A percentile compares a stretch with the other conserved stretches of the same genome.
Conservation (phyloP, 2,797 vertebrate species). For the Rhabdophis nuchalis region DNA sequence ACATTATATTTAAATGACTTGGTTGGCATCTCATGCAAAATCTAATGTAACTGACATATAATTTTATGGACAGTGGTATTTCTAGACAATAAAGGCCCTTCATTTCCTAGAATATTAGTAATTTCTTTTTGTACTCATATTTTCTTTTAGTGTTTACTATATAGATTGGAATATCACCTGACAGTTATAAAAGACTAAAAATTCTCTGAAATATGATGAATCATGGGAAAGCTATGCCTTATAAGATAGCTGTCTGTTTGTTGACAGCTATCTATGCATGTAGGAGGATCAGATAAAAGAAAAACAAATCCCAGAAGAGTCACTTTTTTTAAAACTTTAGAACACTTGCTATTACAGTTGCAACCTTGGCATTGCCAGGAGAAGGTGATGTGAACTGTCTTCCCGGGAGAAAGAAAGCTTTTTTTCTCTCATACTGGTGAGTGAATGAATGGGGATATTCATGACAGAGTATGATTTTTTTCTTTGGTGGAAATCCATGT, state of each 20-base stretch:
- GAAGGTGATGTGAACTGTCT: constrained; percentile 9
- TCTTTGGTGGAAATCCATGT: background rate
- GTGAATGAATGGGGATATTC: background rate
- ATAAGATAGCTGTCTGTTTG: constrained; percentile 8
- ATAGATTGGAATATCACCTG: background rate
- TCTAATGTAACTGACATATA: background rate
- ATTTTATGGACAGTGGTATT: background rate
- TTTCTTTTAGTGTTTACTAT: no score
- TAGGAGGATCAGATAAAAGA: constrained; percentile 34
- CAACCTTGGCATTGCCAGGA: constrained; percentile 23
- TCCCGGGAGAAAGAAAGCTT: constrained; percentile 26
- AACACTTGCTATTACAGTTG: constrained; percentile 53
- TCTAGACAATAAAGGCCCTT: background rate
- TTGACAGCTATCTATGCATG: constrained; percentile 29
- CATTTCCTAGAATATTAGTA: background rate
- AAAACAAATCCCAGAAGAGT: constrained; percentile 30
- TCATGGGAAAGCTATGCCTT: constrained; percentile 1
- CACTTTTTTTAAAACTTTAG: constrained; percentile 26
- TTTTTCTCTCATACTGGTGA: constrained; percentile 37
- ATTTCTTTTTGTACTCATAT: background rate
- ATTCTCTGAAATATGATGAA: background rate
- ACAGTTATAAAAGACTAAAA: background rate
- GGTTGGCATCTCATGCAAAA: background rate
- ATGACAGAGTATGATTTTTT: background rate
- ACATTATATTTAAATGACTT: background rate